Conservation (phyloP, 2,888 invertebrate genomes). For the Leuctra nigra region DNA sequence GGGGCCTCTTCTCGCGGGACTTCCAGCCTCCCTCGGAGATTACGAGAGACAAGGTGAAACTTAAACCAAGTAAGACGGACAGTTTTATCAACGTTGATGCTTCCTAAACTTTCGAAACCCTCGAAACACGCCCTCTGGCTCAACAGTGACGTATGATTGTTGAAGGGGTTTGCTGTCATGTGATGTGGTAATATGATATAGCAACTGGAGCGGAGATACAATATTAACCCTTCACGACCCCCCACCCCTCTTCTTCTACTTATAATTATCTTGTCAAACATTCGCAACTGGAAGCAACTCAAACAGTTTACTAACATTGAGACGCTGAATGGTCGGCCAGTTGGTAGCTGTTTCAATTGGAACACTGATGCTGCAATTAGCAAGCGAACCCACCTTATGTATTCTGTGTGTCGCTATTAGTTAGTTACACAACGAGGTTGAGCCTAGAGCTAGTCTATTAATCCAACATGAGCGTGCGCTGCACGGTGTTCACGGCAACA, state of each 20-base stretch:
- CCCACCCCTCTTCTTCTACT: conserved; percentile 1
- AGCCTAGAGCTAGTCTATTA: conserved; percentile 8
- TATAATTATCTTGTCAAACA: conserved; percentile 27
- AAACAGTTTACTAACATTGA: conserved; percentile 21
- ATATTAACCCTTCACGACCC: conserved; percentile 17
- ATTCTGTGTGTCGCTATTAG: conserved; percentile 22
- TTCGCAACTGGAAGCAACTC: conserved; percentile 23
- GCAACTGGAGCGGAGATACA: neutral
- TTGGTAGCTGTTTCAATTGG: conserved; percentile 19
- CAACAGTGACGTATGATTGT: conserved; percentile 6
- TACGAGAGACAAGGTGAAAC: conserved; percentile 10
- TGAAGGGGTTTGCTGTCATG: neutral
- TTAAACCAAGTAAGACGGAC: conserved; percentile 10
- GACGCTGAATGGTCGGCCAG: neutral
- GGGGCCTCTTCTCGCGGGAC: neutral
- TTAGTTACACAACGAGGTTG: conserved; percentile 18
- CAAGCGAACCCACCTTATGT: conserved; percentile 15
- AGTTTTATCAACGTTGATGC: conserved; percentile 5
- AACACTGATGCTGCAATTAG: conserved; percentile 22
- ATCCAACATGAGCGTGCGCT: neutral
- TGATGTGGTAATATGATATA: neutral
- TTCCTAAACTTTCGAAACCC: neutral
- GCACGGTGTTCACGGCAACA: no score
- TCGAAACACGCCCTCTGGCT: neutral
- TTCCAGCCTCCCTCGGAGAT: neutral